Percentiles rank a stretch among this genome's conserved stretches.
These are phyloP conservation scores for Archocentrus centrarchus DNA, from an alignment of 2,113 vertebrate genomes.

Conservation along the genomic window DNA sequence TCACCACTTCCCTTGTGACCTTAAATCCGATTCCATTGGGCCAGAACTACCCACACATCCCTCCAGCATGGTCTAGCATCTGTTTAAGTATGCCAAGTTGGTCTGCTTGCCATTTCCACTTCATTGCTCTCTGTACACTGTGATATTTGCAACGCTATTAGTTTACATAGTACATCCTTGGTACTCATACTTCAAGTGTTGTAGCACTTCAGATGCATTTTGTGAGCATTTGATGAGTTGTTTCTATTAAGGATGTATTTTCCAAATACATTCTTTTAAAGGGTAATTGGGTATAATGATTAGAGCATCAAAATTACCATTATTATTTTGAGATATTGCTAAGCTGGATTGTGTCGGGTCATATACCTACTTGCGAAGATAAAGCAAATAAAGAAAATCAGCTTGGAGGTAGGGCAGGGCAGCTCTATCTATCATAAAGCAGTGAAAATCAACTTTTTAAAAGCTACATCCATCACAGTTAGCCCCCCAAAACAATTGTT, in stretches of 20 bases:
- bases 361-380: background rate
- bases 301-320: background rate
- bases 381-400: background rate
- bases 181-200: background rate
- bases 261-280: background rate
- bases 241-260: background rate
- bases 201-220: background rate
- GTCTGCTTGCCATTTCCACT: slow-evolving; percentile 20
- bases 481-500: background rate
- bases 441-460: background rate
- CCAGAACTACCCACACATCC: slow-evolving; percentile 52
- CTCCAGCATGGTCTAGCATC: slow-evolving; percentile 32
- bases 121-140: background rate
- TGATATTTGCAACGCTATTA: slow-evolving; percentile 10
- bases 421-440: background rate
- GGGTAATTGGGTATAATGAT: background rate
- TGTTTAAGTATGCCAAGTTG: slow-evolving; percentile 31
- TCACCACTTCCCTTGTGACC: slow-evolving; percentile 55
- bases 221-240: background rate
- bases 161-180: slow-evolving; percentile 4
- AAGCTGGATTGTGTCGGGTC: background rate
- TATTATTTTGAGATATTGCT: background rate
- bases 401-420: background rate
- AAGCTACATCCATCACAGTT: background rate
- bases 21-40: slow-evolving; percentile 59